Evolutionary conservation across 2,113 vertebrate species (phyloP), one percentile per base, ranked within the genome.

Genomic region (Limanda limanda): DNA sequence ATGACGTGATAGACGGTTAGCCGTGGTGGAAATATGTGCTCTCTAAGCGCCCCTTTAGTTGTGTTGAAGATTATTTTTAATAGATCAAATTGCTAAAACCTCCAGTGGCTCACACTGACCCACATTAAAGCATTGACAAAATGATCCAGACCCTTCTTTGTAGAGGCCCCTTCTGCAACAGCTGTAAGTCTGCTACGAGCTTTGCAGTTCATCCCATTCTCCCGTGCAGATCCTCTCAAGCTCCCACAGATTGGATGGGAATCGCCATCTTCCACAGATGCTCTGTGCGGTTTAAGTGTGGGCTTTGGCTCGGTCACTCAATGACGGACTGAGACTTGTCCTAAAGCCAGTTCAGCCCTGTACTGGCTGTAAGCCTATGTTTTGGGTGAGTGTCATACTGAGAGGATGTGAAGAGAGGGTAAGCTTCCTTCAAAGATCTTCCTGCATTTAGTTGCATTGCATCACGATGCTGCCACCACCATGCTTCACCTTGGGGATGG

Each of bases 261-360:
- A 65, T 12, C 20, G 27, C 20, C 48, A 55, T 35, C 24, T 37
- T 20, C 20, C 27, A 61, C 13, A 35, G 65, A 23, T 54, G 25
- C 14, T 68, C 18, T 54, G 5, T 35, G 51, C 0, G 48, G 12
- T 68, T 25, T 25, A 65, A 54, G 25, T 52, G 24, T 11, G 2
- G 17, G 63, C 23, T 66, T 27, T 66, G 63, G 9, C 60, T 61
- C 11, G 18, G 59, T 21, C 59, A 61, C 31, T 61, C 59, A 40
- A 61, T 18, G 59, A n/a, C 59, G 40, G 59, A 35, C 31, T 37
- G 7, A 25, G 21, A 65, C 42, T 54, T 54, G 9, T 63, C 37
- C 35, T 14, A 23, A 42, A 52, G 45, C 25, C 24, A 20, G 8
- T 27, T 18, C 15, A 23, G 15, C 2, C 5, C 14, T 62, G 37